Evolutionary conservation across 2,888 invertebrate genomes (phyloP).

Genomic region (Choreutis nemorana): DNA sequence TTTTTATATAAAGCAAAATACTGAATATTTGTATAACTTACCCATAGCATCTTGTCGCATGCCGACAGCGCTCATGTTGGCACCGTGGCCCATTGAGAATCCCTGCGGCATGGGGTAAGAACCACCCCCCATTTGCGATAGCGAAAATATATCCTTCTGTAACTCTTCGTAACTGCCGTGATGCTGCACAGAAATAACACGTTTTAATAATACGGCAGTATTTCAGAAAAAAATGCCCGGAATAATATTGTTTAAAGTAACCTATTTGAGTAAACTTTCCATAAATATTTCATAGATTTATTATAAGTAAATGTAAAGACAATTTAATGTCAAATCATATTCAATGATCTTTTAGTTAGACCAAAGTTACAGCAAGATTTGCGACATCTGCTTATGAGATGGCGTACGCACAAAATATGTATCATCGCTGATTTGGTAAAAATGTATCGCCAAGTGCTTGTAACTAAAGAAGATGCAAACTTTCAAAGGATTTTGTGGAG

Average conservation of each 20-base stretch:
- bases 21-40: constrained; percentile 21
- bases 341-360: too few species aligned
- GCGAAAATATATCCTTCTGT: constrained; percentile 58
- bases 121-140: constrained; percentile 88
- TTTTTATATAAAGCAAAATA: too few species aligned
- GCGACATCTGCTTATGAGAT: constrained; percentile 16
- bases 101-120: constrained; percentile 96
- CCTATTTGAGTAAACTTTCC: too few species aligned
- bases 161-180: constrained; percentile 60
- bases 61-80: constrained; percentile 92
- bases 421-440: constrained; percentile 18
- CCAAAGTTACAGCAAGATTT: constrained; percentile 17
- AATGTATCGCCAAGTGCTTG: constrained; percentile 20
- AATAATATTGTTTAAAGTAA: too few species aligned
- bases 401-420: constrained; percentile 13
- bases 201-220: too few species aligned
- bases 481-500: constrained; percentile 15
- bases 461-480: constrained; percentile 13
- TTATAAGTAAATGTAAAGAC: too few species aligned
- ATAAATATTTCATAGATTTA: too few species aligned
- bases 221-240: too few species aligned
- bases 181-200: constrained; percentile 32
- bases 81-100: constrained; percentile 92
- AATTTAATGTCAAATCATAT: too few species aligned
- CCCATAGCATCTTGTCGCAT: constrained; percentile 73